These are phyloP conservation scores for Oxyteleia sp. DNA, from an alignment of 2,888 invertebrate genomes.

Conservation along the genomic window DNA sequence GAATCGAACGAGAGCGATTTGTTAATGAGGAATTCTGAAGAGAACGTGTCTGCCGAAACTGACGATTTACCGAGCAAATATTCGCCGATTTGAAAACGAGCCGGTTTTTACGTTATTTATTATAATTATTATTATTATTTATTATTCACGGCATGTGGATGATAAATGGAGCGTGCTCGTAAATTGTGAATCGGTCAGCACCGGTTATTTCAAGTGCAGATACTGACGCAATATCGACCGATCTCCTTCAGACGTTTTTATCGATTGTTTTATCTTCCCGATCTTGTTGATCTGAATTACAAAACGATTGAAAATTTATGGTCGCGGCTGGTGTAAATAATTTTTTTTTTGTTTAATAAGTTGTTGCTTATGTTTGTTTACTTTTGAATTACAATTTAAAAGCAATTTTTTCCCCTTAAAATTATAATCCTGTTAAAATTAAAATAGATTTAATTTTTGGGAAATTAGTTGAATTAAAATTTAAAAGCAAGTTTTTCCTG, in stretches of 20 bases:
- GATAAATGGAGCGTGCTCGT: conserved; percentile 28
- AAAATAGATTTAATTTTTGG: too few relatives aligned
- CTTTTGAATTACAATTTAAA: too few relatives aligned
- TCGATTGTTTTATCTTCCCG: conserved; percentile 4
- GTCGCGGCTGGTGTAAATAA: not conserved
- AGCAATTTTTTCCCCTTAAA: too few relatives aligned
- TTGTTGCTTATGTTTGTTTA: too few relatives aligned
- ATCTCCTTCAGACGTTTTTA: conserved; percentile 14
- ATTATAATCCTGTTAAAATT: too few relatives aligned
- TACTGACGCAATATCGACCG: conserved; percentile 28
- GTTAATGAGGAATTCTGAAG: not conserved
- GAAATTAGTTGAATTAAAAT: too few relatives aligned
- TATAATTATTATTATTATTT: not conserved
- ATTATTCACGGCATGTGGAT: conserved; percentile 18
- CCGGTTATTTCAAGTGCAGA: conserved; percentile 50
- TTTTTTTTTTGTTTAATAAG: too few relatives aligned
- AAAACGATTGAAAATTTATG: not conserved
- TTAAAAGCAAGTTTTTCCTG: too few relatives aligned
- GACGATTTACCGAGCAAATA: not conserved
- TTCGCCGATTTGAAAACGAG: not conserved
- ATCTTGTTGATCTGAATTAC: conserved; percentile 6
- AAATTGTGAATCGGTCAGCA: conserved; percentile 51
- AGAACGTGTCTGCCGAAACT: not conserved
- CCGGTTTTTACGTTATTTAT: conserved; percentile 9
- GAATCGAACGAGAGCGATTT: not conserved